These are phyloP conservation scores for Brachirus orientalis DNA, from an alignment of 2,113 vertebrate genomes.

Conservation along the genomic window DNA sequence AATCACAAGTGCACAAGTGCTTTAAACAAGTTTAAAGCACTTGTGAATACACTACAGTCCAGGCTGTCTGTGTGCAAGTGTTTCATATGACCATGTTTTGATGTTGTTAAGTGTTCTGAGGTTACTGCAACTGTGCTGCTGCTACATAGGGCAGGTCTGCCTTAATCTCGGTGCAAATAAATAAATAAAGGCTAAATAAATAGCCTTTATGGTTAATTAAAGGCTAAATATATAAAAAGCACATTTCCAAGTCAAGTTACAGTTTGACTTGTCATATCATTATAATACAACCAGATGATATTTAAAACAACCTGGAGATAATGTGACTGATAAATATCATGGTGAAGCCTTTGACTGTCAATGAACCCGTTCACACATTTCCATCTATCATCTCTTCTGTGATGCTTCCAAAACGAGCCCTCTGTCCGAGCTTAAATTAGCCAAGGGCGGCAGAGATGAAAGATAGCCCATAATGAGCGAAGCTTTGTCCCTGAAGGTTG, in stretches of 20 bases:
- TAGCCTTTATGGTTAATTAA: no score
- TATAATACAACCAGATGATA: background rate
- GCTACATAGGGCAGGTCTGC: no score
- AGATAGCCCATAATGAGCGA: slow-evolving; percentile 70
- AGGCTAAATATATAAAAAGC: no score
- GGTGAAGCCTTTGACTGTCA: slow-evolving; percentile 19
- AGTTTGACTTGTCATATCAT: background rate
- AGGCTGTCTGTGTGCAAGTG: no score
- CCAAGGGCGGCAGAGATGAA: slow-evolving; percentile 77
- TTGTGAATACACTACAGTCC: no score
- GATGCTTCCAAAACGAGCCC: slow-evolving; percentile 54
- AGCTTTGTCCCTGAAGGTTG: slow-evolving; percentile 68
- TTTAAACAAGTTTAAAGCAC: no score
- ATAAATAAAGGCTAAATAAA: no score
- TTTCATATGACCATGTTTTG: no score
- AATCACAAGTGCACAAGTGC: no score
- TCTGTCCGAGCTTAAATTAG: slow-evolving; percentile 55
- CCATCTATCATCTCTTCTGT: slow-evolving; percentile 51
- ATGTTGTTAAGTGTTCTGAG: no score
- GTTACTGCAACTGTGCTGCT: no score
- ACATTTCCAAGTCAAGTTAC: background rate
- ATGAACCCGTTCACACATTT: slow-evolving; percentile 47
- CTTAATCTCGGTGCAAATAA: no score
- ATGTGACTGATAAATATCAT: slow-evolving; percentile 8
- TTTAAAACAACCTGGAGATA: slow-evolving; percentile 17